phyloP scores from a whole-genome alignment of 2,113 vertebrate genomes.

The Noctilio leporinus region DNA sequence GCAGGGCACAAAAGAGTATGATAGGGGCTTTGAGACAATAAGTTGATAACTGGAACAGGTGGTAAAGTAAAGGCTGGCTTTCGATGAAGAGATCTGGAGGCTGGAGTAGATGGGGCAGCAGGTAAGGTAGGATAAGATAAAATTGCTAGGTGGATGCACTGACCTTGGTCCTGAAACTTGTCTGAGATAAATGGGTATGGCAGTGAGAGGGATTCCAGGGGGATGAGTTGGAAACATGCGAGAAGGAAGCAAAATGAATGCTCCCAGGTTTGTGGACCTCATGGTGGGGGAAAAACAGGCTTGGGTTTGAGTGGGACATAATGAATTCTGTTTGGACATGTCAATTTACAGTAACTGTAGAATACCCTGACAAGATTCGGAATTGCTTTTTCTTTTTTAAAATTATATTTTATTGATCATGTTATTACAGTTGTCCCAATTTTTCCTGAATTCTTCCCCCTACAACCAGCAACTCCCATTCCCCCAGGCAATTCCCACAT shows the following conservation, averaged over 20 bases:
- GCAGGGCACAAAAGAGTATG: background rate
- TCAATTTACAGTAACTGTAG: background rate
- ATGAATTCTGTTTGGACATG: background rate
- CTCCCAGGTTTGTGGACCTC: background rate
- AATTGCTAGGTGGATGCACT: background rate
- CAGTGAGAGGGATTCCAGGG: background rate
- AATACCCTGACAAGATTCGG: background rate
- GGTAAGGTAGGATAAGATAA: background rate
- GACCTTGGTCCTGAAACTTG: background rate
- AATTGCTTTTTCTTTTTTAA: background rate
- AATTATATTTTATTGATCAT: too few relatives aligned
- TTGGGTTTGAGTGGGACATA: background rate
- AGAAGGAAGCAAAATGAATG: background rate
- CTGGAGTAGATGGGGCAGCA: fast-evolving
- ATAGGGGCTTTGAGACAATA: background rate
- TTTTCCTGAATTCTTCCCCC: too few relatives aligned
- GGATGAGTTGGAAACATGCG: fast-evolving
- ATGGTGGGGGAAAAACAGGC: background rate
- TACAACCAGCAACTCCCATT: too few relatives aligned
- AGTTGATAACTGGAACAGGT: too few relatives aligned
- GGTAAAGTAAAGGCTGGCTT: background rate
- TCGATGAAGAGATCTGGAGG: background rate
- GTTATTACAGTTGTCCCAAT: too few relatives aligned
- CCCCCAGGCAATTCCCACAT: too few relatives aligned
- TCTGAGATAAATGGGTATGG: fast-evolving